Evolutionary conservation across 2,888 invertebrate species (phyloP).

Genomic region (Leptinotarsa juncta): DNA sequence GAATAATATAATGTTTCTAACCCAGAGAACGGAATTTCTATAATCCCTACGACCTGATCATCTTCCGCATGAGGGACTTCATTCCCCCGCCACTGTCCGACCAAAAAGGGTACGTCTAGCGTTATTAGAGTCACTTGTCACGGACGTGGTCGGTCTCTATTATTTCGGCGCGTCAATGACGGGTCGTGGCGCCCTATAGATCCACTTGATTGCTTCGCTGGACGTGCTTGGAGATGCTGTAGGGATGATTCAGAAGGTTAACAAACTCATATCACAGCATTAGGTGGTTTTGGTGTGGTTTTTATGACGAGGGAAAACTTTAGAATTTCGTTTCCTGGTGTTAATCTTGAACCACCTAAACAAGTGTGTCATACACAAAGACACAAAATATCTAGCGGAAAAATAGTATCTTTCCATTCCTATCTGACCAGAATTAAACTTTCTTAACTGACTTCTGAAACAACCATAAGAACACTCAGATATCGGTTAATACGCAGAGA

Average conservation of each 20-base stretch:
- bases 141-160: constrained; percentile 52
- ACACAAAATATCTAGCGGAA: too few species aligned
- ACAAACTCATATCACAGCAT: constrained; percentile 43
- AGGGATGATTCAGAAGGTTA: constrained; percentile 41
- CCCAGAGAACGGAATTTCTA: background rate
- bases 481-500: too few species aligned
- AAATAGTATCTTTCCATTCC: too few species aligned
- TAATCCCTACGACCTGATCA: background rate
- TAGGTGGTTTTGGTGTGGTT: constrained; percentile 37
- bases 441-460: too few species aligned
- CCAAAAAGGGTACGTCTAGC: constrained; percentile 49
- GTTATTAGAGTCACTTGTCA: constrained; percentile 56
- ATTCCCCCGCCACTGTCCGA: constrained; percentile 16
- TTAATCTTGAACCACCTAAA: too few species aligned
- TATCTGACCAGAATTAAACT: too few species aligned
- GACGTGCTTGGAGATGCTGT: constrained; percentile 44
- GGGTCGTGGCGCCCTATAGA: constrained; percentile 51
- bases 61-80: background rate
- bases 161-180: constrained; percentile 47
- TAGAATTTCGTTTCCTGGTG: too few species aligned
- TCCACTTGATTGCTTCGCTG: constrained; percentile 52
- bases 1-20: background rate
- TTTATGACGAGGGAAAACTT: background rate
- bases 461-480: too few species aligned
- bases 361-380: too few species aligned